Percentiles rank a stretch among this genome's conserved stretches.
Evolutionary conservation across 2,888 invertebrate genomes (phyloP).

Genomic region (Pterostichus niger): DNA sequence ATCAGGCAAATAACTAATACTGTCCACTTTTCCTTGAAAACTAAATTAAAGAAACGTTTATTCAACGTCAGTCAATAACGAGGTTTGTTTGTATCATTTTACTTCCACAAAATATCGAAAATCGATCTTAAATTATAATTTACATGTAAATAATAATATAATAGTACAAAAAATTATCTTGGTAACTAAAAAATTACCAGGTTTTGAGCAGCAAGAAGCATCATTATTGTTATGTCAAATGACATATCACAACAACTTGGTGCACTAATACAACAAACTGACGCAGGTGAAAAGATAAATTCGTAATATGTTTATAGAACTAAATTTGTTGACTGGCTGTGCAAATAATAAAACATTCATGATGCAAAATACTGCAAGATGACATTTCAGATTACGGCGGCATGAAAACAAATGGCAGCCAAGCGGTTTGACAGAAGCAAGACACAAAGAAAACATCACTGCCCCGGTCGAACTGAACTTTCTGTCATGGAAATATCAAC

Average conservation of each 20-base stretch:
- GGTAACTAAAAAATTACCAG: neutral
- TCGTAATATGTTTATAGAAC: neutral
- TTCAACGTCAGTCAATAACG: constrained; percentile 38
- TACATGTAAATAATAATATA: constrained; percentile 45
- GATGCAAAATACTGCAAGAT: constrained; percentile 70
- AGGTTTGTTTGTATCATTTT: constrained; percentile 46
- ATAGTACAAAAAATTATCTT: constrained; percentile 14
- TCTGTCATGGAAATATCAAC: constrained; percentile 52
- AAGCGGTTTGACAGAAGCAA: constrained; percentile 79
- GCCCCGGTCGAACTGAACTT: constrained; percentile 68
- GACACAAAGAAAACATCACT: constrained; percentile 78
- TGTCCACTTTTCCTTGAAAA: constrained; percentile 22
- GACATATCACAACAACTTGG: constrained; percentile 33
- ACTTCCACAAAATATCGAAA: constrained; percentile 44
- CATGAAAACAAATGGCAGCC: constrained; percentile 79
- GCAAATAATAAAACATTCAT: constrained; percentile 41
- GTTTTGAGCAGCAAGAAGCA: neutral
- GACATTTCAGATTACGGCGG: constrained; percentile 76
- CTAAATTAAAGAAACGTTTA: constrained; percentile 26
- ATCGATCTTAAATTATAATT: constrained; percentile 37
- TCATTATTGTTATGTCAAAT: constrained; percentile 49
- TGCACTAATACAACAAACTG: neutral
- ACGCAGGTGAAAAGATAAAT: neutral
- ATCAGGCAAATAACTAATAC: constrained; percentile 10
- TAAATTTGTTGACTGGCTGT: constrained; percentile 23